Percentiles rank a stretch among this genome's conserved stretches.
These are phyloP conservation scores for Limnephilus auricula DNA, from an alignment of 2,888 invertebrate species.

Conservation along the genomic window DNA sequence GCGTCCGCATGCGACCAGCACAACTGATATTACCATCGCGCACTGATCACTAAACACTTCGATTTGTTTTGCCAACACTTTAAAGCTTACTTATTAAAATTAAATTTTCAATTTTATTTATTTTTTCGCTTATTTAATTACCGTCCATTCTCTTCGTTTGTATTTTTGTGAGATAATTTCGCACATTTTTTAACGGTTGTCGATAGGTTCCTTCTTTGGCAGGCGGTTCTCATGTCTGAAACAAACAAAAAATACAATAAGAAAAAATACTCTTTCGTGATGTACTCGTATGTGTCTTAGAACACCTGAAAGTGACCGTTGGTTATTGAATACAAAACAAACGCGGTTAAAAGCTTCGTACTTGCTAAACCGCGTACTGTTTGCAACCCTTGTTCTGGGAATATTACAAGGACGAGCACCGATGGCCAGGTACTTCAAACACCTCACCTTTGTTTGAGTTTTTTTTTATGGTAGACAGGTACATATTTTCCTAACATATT, in stretches of 20 bases:
- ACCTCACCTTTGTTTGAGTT: not conserved
- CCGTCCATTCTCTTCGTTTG: slow-evolving; percentile 46
- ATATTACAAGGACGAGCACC: not conserved
- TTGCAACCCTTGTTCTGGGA: not conserved
- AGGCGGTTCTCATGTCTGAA: slow-evolving; percentile 5
- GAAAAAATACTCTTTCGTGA: not conserved
- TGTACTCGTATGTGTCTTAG: too few relatives aligned
- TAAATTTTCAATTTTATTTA: not conserved
- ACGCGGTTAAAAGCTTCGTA: not conserved
- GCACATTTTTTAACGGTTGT: not conserved
- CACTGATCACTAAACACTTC: not conserved
- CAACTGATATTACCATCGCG: not conserved
- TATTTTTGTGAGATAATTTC: slow-evolving; percentile 26
- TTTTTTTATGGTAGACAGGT: not conserved
- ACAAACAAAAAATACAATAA: slow-evolving; percentile 5
- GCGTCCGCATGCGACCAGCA: not conserved
- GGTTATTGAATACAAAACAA: not conserved
- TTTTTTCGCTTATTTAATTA: slow-evolving; percentile 16
- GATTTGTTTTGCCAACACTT: not conserved
- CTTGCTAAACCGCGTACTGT: not conserved
- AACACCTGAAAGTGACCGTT: not conserved
- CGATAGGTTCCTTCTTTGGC: not conserved
- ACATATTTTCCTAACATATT: not conserved
- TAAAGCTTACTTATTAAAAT: not conserved
- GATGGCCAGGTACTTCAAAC: not conserved